phyloP scores from a whole-genome alignment of 2,797 vertebrate species.

The Hippoglossus hippoglossus region DNA sequence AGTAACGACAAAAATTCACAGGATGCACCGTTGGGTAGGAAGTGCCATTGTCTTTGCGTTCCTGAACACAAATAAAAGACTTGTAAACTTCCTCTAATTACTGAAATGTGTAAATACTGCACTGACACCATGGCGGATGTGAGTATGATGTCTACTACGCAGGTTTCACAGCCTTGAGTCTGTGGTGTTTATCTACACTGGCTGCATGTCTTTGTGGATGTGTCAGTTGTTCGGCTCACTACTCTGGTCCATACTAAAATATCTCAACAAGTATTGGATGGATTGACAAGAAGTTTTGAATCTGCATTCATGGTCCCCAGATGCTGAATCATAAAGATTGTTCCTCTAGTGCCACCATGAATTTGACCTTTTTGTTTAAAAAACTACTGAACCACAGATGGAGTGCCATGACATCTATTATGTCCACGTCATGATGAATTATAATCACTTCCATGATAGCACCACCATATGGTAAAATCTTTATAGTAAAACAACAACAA shows the following conservation, averaged over 20 bases:
- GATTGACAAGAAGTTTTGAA: too few relatives aligned
- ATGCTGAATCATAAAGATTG: too few relatives aligned
- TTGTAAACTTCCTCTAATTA: conserved; percentile 39
- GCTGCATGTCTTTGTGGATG: neutral
- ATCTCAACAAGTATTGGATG: too few relatives aligned
- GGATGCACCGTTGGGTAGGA: conserved; percentile 26
- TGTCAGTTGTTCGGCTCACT: neutral
- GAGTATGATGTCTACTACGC: neutral
- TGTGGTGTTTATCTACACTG: neutral
- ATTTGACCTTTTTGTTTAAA: too few relatives aligned
- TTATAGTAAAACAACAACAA: too few relatives aligned
- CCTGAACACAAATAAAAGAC: conserved; percentile 27
- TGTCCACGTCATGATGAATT: too few relatives aligned
- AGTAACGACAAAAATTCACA: conserved; percentile 1
- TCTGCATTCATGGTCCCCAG: too few relatives aligned
- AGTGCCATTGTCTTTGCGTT: conserved; percentile 46
- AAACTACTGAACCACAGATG: too few relatives aligned
- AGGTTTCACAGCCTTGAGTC: neutral
- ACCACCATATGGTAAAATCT: too few relatives aligned
- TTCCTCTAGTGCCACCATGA: too few relatives aligned
- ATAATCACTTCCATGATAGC: too few relatives aligned
- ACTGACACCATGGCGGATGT: conserved; percentile 5
- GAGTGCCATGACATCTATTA: too few relatives aligned
- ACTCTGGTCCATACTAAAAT: neutral
- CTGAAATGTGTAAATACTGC: conserved; percentile 4